Conservation (phyloP, 2,797 vertebrate genomes). For the Takifugu rubripes region DNA sequence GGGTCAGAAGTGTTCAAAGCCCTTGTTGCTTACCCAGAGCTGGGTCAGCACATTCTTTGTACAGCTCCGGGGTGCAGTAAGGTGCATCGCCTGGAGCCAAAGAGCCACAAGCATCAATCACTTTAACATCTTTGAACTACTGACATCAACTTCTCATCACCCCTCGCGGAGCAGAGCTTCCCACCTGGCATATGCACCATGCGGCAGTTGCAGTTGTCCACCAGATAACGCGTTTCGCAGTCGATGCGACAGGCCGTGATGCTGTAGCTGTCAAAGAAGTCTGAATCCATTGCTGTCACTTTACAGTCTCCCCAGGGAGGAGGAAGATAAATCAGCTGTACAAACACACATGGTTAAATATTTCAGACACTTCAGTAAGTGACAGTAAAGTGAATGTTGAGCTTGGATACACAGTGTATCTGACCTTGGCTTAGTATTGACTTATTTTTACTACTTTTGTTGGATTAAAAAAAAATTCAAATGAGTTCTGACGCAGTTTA, state of each 20-base stretch:
- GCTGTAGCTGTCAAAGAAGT: constrained; percentile 96
- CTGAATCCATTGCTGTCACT: constrained; percentile 84
- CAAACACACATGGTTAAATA: too few species aligned
- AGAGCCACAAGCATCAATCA: constrained; percentile 26
- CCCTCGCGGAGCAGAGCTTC: constrained; percentile 11
- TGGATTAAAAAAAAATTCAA: too few species aligned
- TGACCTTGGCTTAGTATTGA: too few species aligned
- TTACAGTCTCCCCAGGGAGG: constrained; percentile 97
- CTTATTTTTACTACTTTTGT: too few species aligned
- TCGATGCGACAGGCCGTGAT: constrained; percentile 96
- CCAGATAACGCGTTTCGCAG: constrained; percentile 97
- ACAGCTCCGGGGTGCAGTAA: constrained; percentile 95
- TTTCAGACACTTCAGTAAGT: too few species aligned
- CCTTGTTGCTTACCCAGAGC: constrained; percentile 84
- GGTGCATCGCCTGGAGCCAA: constrained; percentile 86
- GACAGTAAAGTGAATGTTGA: too few species aligned
- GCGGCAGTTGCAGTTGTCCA: constrained; percentile 99
- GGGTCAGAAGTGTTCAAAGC: constrained; percentile 15
- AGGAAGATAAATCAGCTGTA: constrained; percentile 92
- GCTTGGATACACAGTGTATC: too few species aligned
- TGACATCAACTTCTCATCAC: constrained; percentile 1
- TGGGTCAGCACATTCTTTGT: constrained; percentile 97
- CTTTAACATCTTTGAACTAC: constrained; percentile 6
- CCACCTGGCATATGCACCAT: constrained; percentile 99
- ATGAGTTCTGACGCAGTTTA: too few species aligned